Conservation (phyloP, 30 jellyfish, hydroid and myxozoan genomes). For the Aurelia sp. region DNA sequence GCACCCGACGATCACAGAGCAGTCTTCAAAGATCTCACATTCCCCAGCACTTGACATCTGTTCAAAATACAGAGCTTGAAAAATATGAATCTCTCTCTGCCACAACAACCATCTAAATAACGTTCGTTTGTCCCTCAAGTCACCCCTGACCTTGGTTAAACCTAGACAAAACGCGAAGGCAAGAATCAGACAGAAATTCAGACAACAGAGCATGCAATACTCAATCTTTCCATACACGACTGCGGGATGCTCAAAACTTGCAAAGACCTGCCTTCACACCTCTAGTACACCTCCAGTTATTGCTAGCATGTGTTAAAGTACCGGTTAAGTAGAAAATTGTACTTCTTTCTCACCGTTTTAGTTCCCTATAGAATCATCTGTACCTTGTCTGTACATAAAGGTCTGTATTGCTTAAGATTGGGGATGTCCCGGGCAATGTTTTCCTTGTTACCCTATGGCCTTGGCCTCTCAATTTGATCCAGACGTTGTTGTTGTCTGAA, state of each 20-base stretch:
- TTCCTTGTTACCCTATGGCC: slow-evolving; percentile 59
- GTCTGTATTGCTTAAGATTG: neutral
- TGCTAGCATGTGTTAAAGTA: too few species aligned
- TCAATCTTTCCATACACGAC: neutral
- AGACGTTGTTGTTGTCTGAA: slow-evolving; percentile 76
- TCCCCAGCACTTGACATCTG: too few species aligned
- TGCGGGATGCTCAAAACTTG: neutral
- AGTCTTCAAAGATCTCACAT: too few species aligned
- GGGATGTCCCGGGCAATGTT: slow-evolving; percentile 52
- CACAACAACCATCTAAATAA: neutral
- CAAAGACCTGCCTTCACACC: too few species aligned
- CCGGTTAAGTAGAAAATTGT: neutral
- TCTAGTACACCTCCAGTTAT: too few species aligned
- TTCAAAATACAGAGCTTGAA: too few species aligned
- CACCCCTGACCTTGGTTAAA: slow-evolving; percentile 70
- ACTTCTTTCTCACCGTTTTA: too few species aligned
- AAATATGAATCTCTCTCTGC: too few species aligned
- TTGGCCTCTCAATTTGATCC: slow-evolving; percentile 24
- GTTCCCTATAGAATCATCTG: too few species aligned
- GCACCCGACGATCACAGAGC: too few species aligned
- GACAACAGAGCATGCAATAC: slow-evolving; percentile 23
- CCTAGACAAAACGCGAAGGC: slow-evolving; percentile 54
- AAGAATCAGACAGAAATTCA: slow-evolving; percentile 26
- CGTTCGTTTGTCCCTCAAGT: slow-evolving; percentile 49
- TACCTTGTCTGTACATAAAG: too few species aligned